Evolutionary conservation across 2,797 vertebrate species (phyloP).

Genomic region (Masticophis lateralis): DNA sequence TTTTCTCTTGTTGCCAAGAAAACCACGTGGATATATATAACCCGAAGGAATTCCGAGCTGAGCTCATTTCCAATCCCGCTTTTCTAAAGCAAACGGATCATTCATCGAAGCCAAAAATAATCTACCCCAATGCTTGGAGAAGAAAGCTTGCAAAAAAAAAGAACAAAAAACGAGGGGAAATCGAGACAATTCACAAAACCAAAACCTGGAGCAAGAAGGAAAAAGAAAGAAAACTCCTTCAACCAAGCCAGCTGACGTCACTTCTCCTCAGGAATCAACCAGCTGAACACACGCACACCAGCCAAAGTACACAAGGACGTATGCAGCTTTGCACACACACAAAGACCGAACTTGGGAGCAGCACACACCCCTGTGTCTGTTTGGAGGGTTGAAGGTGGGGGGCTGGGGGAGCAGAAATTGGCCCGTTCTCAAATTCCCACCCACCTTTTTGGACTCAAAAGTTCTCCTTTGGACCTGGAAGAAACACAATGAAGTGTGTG

Average conservation of each 20-base stretch:
- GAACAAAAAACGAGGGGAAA: not conserved
- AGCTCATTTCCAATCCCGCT: not conserved
- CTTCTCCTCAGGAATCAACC: not conserved
- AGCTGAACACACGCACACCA: not conserved
- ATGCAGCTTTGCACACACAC: not conserved
- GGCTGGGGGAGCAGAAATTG: not conserved
- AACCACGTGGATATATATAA: not conserved
- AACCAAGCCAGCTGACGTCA: not conserved
- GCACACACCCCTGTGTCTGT: not conserved
- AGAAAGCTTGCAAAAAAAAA: not conserved
- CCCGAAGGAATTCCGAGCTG: not conserved
- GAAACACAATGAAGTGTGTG: not conserved
- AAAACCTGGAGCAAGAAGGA: not conserved
- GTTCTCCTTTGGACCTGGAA: not conserved
- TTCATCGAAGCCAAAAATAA: too few relatives aligned
- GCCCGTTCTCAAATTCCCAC: not conserved
- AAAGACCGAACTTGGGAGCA: not conserved
- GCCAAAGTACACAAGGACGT: not conserved
- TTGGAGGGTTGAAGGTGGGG: not conserved
- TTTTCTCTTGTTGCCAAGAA: not conserved
- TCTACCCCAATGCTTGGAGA: not conserved
- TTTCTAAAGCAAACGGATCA: not conserved
- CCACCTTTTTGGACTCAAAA: not conserved
- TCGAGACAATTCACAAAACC: not conserved
- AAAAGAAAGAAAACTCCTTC: not conserved